These are phyloP conservation scores for Macrotrachela quadricornifera DNA, from an alignment of 1,140 invertebrate species.

Conservation along the genomic window DNA sequence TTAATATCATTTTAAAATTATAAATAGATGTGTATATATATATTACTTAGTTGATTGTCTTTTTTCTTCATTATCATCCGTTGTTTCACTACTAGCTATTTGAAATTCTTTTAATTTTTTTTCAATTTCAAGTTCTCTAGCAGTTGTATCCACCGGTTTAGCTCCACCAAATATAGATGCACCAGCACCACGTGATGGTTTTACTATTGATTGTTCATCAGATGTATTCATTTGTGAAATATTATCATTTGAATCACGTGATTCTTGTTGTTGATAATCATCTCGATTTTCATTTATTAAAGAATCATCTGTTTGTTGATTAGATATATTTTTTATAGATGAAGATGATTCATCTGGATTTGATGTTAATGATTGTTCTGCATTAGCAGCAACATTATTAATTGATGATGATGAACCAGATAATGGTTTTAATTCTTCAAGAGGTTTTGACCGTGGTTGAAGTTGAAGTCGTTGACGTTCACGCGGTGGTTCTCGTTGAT, in stretches of 20 bases:
- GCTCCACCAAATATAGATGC: conserved; percentile 58
- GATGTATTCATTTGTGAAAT: too few relatives aligned
- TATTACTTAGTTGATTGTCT: too few relatives aligned
- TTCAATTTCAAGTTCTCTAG: conserved; percentile 44
- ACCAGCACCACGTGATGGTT: conserved; percentile 14
- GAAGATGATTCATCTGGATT: too few relatives aligned
- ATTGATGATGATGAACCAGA: too few relatives aligned
- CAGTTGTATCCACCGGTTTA: conserved; percentile 73
- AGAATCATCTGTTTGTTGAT: conserved; percentile 14
- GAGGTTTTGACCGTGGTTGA: conserved; percentile 46
- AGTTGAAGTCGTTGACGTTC: conserved; percentile 48
- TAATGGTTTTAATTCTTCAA: conserved; percentile 22
- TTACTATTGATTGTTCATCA: conserved; percentile 21
- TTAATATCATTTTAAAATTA: too few relatives aligned
- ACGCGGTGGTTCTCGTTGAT: too few relatives aligned
- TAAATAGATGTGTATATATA: too few relatives aligned
- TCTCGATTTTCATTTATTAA: neutral
- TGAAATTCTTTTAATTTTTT: conserved; percentile 33
- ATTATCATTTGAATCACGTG: too few relatives aligned
- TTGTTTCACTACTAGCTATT: too few relatives aligned
- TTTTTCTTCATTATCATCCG: too few relatives aligned
- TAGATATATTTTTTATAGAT: conserved; percentile 20
- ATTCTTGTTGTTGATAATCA: too few relatives aligned
- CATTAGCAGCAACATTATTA: neutral
- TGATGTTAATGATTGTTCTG: conserved; percentile 12